Conservation (phyloP, 2,797 vertebrate genomes). For the Erpetoichthys calabaricus region DNA sequence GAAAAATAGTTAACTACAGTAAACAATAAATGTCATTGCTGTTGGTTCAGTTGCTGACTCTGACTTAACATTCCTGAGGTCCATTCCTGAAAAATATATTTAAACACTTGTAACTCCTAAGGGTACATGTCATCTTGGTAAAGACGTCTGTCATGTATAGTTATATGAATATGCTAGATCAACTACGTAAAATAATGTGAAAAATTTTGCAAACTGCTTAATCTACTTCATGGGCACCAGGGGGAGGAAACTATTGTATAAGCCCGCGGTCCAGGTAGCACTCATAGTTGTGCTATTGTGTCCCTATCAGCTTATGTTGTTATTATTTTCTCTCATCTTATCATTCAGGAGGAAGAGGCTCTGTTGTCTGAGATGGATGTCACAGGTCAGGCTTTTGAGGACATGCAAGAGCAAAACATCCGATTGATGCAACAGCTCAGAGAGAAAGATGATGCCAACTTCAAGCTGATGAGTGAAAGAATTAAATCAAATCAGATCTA, state of each 20-base stretch:
- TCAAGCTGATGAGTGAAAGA: constrained; percentile 84
- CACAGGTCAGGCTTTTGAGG: constrained; percentile 82
- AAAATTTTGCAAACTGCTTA: too few relatives aligned
- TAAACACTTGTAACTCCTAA: too few relatives aligned
- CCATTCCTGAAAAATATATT: too few relatives aligned
- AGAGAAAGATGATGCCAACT: constrained; percentile 88
- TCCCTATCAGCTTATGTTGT: background rate
- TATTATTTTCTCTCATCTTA: background rate
- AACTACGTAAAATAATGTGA: too few relatives aligned
- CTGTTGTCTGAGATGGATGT: constrained; percentile 84
- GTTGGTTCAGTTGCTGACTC: too few relatives aligned
- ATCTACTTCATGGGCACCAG: too few relatives aligned
- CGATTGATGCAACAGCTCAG: constrained; percentile 75
- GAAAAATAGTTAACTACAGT: too few relatives aligned
- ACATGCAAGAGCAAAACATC: constrained; percentile 94
- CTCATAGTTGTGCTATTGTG: background rate
- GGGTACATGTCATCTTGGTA: too few relatives aligned
- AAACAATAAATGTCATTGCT: too few relatives aligned
- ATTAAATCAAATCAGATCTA: constrained; percentile 94
- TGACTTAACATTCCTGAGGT: too few relatives aligned
- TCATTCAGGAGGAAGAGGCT: constrained; percentile 68
- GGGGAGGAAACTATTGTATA: background rate
- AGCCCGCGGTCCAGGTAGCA: background rate
- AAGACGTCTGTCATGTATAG: too few relatives aligned
- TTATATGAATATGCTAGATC: too few relatives aligned